These are phyloP conservation scores for Delphinapterus leucas DNA, from an alignment of 2,113 vertebrate species.

Conservation along the genomic window DNA sequence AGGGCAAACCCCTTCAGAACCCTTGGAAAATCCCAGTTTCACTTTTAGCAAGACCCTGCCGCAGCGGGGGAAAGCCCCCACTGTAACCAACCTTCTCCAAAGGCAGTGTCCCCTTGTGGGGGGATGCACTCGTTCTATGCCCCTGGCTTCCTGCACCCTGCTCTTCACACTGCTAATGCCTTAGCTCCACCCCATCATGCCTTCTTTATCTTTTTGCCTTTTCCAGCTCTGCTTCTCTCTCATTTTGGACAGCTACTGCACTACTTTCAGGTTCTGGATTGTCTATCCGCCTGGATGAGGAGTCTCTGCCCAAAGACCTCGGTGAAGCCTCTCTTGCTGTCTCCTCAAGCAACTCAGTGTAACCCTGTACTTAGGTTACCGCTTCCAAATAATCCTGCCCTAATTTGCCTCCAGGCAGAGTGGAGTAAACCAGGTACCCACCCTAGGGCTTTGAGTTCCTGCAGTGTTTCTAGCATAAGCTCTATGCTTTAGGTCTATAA, in stretches of 20 bases:
- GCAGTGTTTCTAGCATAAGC: not conserved
- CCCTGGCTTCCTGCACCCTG: not conserved
- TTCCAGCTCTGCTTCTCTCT: not conserved
- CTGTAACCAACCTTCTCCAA: not conserved
- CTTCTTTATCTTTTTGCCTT: not conserved
- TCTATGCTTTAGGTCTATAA: not conserved
- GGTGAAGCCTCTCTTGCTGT: not conserved
- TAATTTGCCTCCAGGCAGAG: not conserved
- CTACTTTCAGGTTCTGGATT: not conserved
- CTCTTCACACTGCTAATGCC: not conserved
- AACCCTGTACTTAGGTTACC: not conserved
- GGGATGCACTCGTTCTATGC: not conserved
- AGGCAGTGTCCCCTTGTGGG: not conserved
- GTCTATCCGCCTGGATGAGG: not conserved
- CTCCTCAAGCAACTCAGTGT: not conserved
- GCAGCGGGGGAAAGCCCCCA: not conserved
- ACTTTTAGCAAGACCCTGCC: conserved; percentile 48
- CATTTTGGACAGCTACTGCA: not conserved
- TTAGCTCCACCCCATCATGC: not conserved
- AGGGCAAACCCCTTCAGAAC: conserved; percentile 33
- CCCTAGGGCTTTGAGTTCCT: not conserved
- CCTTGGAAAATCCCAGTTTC: conserved; percentile 59
- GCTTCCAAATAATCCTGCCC: not conserved
- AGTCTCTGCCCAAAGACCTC: too few species aligned
- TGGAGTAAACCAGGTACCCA: not conserved